Percentiles rank a stretch among this genome's conserved stretches.
Conservation (phyloP, 2,888 invertebrate species). For the Nasonovia ribisnigri region DNA sequence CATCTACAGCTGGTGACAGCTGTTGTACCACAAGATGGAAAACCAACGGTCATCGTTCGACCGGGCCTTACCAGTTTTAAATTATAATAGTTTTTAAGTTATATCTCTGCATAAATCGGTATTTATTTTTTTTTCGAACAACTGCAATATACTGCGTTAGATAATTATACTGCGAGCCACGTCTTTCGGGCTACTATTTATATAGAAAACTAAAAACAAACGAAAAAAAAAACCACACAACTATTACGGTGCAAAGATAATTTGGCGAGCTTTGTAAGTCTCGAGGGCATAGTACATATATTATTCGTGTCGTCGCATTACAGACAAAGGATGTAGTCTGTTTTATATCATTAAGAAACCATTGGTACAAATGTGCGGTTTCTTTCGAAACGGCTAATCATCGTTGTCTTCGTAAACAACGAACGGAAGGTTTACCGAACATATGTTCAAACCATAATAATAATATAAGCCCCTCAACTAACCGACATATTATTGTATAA, state of each 20-base stretch:
- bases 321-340: constrained; percentile 14
- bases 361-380: neutral
- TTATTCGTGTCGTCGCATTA: neutral
- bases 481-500: too few species aligned
- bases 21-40: neutral
- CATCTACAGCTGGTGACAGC: neutral
- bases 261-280: constrained; percentile 22
- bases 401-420: neutral
- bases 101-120: neutral
- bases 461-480: neutral
- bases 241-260: neutral
- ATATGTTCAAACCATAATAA: neutral
- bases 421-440: neutral
- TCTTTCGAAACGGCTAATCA: neutral
- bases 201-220: neutral
- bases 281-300: neutral
- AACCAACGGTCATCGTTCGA: neutral
- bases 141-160: neutral
- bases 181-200: neutral
- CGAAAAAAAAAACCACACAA: neutral
- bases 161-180: neutral
- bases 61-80: neutral
- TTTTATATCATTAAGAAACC: constrained; percentile 24
- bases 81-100: neutral
- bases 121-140: neutral